phyloP scores from a whole-genome alignment of 1,140 invertebrate species.

The Paraescarpia echinospica region DNA sequence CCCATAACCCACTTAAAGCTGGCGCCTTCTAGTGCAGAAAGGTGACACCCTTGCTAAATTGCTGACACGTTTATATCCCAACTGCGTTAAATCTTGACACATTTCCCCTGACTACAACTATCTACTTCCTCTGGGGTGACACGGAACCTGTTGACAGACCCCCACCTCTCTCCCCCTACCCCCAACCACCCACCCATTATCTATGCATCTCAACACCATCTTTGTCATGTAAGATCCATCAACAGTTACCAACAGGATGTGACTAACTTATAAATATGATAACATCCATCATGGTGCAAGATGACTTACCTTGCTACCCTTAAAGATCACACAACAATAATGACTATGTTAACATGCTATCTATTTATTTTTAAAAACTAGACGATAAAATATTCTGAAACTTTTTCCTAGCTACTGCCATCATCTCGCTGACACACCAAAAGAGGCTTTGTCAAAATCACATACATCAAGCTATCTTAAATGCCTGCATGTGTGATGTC shows the following conservation, averaged over 20 bases:
- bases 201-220: not conserved
- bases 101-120: not conserved
- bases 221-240: not conserved
- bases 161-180: not conserved
- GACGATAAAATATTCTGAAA: too few relatives aligned
- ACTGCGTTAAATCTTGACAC: not conserved
- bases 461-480: too few relatives aligned
- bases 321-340: not conserved
- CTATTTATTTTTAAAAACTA: too few relatives aligned
- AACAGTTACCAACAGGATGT: not conserved
- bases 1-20: not conserved
- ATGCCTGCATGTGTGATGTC: too few relatives aligned
- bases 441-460: too few relatives aligned
- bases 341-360: too few relatives aligned
- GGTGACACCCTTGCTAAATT: not conserved
- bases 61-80: not conserved
- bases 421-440: too few relatives aligned
- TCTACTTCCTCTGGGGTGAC: not conserved
- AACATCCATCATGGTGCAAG: not conserved
- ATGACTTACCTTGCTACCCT: not conserved
- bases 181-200: not conserved
- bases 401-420: too few relatives aligned
- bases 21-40: not conserved
- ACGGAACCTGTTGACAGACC: not conserved
- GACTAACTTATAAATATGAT: not conserved